phyloP scores from a whole-genome alignment of 2,888 invertebrate genomes.

The Phragmatobia fuliginosa region DNA sequence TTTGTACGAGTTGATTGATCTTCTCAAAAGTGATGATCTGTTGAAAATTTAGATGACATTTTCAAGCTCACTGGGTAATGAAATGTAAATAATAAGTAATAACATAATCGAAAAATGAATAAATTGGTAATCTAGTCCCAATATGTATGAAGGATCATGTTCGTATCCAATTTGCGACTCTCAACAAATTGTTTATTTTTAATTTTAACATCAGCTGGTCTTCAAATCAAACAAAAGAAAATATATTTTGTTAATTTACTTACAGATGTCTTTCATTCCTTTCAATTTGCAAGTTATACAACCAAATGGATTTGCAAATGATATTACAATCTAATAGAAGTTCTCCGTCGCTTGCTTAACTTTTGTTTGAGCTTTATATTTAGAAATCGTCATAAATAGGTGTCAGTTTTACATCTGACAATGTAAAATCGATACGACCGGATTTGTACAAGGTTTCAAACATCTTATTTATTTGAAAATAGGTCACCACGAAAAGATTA shows the following conservation, averaged over 20 bases:
- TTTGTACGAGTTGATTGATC: background rate
- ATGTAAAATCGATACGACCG: background rate
- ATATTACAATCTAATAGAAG: slow-evolving; percentile 27
- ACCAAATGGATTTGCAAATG: slow-evolving; percentile 32
- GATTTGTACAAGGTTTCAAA: background rate
- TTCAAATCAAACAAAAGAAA: background rate
- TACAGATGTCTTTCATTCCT: slow-evolving; percentile 7
- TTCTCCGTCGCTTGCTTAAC: slow-evolving; percentile 25
- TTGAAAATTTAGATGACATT: background rate
- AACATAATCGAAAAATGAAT: background rate
- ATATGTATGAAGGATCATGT: background rate
- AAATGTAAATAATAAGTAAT: background rate
- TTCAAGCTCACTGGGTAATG: background rate
- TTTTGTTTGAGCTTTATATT: slow-evolving; percentile 1
- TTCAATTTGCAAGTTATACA: slow-evolving; percentile 21
- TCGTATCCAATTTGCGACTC: background rate
- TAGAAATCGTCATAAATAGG: background rate
- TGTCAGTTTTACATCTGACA: background rate
- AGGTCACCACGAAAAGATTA: background rate
- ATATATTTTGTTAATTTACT: slow-evolving; percentile 8
- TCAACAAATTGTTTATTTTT: background rate
- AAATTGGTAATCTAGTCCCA: background rate
- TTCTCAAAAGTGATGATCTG: too few relatives aligned
- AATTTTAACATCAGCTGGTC: background rate
- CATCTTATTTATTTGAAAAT: background rate